These are phyloP conservation scores for Esox masquinongy DNA, from an alignment of 2,797 vertebrate species.

Conservation along the genomic window DNA sequence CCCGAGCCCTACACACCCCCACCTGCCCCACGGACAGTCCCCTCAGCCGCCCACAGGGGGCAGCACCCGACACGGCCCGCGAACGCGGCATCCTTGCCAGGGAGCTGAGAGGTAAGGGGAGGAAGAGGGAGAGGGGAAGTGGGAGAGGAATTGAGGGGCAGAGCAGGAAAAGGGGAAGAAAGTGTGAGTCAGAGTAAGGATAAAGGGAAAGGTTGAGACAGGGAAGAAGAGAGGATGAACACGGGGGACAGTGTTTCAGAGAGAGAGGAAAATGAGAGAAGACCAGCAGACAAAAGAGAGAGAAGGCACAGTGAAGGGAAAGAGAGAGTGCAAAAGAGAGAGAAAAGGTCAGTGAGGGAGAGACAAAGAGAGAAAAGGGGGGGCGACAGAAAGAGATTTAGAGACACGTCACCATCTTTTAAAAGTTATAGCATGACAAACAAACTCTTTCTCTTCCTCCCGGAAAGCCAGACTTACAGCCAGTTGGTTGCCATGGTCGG, in stretches of 20 bases:
- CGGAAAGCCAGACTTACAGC: slow-evolving; percentile 78
- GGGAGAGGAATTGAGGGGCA: slow-evolving; percentile 11
- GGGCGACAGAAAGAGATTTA: slow-evolving; percentile 71
- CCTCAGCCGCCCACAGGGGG: slow-evolving; percentile 69
- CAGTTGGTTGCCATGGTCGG: slow-evolving; percentile 85
- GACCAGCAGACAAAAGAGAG: slow-evolving; percentile 39
- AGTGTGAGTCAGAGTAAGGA: not conserved
- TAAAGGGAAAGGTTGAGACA: not conserved
- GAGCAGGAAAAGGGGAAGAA: not conserved
- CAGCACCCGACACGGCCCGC: slow-evolving; percentile 64
- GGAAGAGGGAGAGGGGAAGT: slow-evolving; percentile 24
- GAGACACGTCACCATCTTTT: slow-evolving; percentile 78
- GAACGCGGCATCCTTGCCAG: slow-evolving; percentile 78
- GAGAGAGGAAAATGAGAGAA: slow-evolving; percentile 47
- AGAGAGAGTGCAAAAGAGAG: slow-evolving; percentile 53
- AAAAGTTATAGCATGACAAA: slow-evolving; percentile 82
- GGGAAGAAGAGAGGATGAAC: not conserved
- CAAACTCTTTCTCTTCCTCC: slow-evolving; percentile 69
- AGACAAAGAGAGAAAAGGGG: slow-evolving; percentile 27
- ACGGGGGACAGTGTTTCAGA: slow-evolving; percentile 22
- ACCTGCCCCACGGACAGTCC: slow-evolving; percentile 81
- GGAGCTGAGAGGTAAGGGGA: slow-evolving; percentile 62
- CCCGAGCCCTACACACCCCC: slow-evolving; percentile 68
- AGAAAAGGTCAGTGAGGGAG: slow-evolving; percentile 32
- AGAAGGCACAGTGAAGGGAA: slow-evolving; percentile 50